Evolutionary conservation across 2,113 vertebrate species (phyloP).

Genomic region (Oreochromis tanganicae): DNA sequence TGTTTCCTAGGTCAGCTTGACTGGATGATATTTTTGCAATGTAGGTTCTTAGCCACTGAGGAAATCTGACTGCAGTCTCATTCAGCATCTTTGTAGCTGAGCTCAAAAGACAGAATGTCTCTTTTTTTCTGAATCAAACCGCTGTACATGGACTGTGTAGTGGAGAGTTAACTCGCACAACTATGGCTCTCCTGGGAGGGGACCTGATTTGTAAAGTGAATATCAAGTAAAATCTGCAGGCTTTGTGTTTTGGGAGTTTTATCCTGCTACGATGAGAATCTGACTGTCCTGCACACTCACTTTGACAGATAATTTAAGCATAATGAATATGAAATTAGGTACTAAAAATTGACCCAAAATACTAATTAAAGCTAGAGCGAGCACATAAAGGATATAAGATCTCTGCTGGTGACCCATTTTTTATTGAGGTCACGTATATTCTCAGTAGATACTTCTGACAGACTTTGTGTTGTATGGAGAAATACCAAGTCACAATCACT

Average conservation of each 20-base stretch:
- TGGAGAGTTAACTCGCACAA: neutral
- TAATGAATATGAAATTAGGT: neutral
- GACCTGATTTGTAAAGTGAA: neutral
- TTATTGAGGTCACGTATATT: neutral
- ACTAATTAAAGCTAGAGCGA: neutral
- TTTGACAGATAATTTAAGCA: neutral
- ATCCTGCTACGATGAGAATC: neutral
- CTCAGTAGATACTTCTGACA: neutral
- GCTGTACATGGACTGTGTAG: neutral
- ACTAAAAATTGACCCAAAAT: neutral
- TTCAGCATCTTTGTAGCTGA: slow-evolving; percentile 13
- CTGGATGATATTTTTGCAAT: slow-evolving; percentile 60
- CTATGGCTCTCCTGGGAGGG: neutral
- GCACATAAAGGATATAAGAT: neutral
- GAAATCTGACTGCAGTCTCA: slow-evolving; percentile 21
- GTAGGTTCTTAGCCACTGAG: slow-evolving; percentile 47
- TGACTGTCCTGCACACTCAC: neutral
- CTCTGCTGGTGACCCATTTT: neutral
- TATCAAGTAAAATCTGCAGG: neutral
- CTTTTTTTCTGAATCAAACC: slow-evolving; percentile 4
- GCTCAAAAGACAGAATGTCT: neutral
- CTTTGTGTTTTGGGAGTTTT: neutral
- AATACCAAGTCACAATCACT: neutral
- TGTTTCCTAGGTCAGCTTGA: slow-evolving; percentile 15
- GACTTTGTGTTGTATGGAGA: neutral